A percentile compares a stretch with the other conserved stretches of the same genome.
Evolutionary conservation across 1,140 invertebrate species (phyloP).

Genomic region (Dendrolimus kikuchii): DNA sequence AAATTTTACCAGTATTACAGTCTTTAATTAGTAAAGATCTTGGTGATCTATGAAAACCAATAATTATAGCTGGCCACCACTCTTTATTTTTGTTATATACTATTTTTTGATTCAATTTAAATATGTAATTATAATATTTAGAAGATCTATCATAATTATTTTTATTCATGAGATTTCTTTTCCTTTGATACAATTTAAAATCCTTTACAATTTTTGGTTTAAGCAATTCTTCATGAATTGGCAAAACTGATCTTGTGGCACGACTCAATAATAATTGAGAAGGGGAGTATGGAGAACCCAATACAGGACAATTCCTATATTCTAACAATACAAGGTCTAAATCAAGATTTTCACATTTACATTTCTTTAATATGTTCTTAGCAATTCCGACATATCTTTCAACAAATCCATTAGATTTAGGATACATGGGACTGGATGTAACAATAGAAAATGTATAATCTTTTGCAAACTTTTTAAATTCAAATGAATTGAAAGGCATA

Average conservation of each 20-base stretch:
- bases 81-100: not conserved
- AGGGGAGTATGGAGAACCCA: slow-evolving; percentile 10
- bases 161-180: slow-evolving; percentile 3
- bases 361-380: slow-evolving; percentile 31
- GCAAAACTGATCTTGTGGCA: slow-evolving; percentile 14
- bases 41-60: slow-evolving; percentile 2
- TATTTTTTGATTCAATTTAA: not conserved
- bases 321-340: slow-evolving; percentile 1
- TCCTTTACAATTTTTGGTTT: slow-evolving; percentile 1
- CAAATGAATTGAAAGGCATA: slow-evolving; percentile 22
- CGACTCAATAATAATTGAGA: slow-evolving; percentile 17
- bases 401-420: slow-evolving; percentile 32
- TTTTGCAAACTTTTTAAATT: slow-evolving; percentile 27
- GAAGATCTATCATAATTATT: slow-evolving; percentile 4
- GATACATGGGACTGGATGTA: slow-evolving; percentile 28
- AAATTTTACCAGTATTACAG: not conserved
- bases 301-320: slow-evolving; percentile 14
- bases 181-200: slow-evolving; percentile 1
- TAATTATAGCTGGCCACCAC: not conserved
- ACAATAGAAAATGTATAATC: slow-evolving; percentile 24
- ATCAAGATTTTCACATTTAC: slow-evolving; percentile 12
- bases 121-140: slow-evolving; percentile 1
- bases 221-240: slow-evolving; percentile 6
- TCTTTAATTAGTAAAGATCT: slow-evolving; percentile 1
- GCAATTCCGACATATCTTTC: slow-evolving; percentile 29